Conservation (phyloP, 2,797 vertebrate genomes). For the Scolopax rusticola region DNA sequence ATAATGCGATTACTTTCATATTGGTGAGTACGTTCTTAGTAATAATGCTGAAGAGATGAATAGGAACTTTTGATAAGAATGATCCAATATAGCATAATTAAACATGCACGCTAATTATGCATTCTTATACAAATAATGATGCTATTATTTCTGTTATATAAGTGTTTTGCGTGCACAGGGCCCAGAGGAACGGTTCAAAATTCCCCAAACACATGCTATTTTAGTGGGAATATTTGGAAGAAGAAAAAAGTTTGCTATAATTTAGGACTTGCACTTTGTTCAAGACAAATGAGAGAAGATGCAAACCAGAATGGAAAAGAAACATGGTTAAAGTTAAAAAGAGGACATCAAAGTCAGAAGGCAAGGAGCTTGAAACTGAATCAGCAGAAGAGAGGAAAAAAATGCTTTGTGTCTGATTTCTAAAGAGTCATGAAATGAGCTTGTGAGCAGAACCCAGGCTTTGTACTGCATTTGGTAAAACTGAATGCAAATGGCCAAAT, state of each 20-base stretch:
- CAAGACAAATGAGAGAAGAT: conserved; percentile 49
- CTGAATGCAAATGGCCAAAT: neutral
- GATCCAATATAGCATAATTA: neutral
- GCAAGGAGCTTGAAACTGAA: conserved; percentile 29
- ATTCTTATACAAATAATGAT: neutral
- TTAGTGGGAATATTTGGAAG: conserved; percentile 41
- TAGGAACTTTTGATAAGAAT: conserved; percentile 30
- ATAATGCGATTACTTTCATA: conserved; percentile 36
- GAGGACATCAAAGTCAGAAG: conserved; percentile 49
- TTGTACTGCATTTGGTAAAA: neutral
- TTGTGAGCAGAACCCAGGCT: neutral
- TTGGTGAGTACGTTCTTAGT: conserved; percentile 3
- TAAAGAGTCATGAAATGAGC: neutral
- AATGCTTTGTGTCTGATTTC: conserved; percentile 34
- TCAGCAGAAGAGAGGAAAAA: conserved; percentile 28
- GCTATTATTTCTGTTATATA: neutral
- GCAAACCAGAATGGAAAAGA: conserved; percentile 61
- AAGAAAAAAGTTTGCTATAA: conserved; percentile 46
- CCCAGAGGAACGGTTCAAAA: neutral
- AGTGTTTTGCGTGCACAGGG: neutral
- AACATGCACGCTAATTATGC: neutral
- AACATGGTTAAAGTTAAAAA: conserved; percentile 50
- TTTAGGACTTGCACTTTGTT: conserved; percentile 53
- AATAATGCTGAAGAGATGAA: neutral
- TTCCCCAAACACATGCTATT: conserved; percentile 3